Base-by-base conservation (phyloP, 2,113 vertebrate species). In the Rana temporaria region DNA sequence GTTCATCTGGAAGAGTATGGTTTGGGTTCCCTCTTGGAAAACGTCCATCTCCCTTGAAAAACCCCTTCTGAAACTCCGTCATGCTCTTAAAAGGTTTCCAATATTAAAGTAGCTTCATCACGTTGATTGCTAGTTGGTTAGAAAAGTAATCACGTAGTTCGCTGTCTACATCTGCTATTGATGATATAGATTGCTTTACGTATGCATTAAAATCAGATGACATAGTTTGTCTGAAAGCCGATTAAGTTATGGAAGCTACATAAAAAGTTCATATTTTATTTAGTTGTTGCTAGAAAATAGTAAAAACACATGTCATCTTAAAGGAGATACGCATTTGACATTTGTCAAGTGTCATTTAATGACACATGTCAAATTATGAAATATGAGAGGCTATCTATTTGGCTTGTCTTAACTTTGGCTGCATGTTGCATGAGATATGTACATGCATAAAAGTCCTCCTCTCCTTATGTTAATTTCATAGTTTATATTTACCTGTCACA, bases 101-200 rank as follows among this genome's bases (percentile, higher is more conserved):
- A 66, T 76, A 83, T 76, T 83, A 83, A 83, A 83, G 81, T 83
- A 83, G 81, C 81, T 76, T 83, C 71, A 83, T 83, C 72, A 83
- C 42, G 72, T 59, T 83, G 81, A 83, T 83, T 83, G 63, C 81
- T 68, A 68, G 71, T 83, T 74, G 72, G 70, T 76, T 83, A 68
- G 72, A 65, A 68, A 76, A 83, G 81, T 76, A 83, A 83, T 83
- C 72, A 83, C 16, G 56, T 68, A 48, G 81, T 83, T 76, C 72
- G 64, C 72, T 52, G 72, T 70, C 71, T 83, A 83, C 81, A 83
- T 83, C 81, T 83, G 81, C 72, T 76, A 75, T 83, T 83, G 53
- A 83, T 83, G 72, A 83, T 83, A 76, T 76, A 76, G 71, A 68
- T 83, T 75, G 52, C 71, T 68, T 75, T 57, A 60, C 22, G 60